phyloP scores from a whole-genome alignment of 2,888 invertebrate genomes.

The Mantis religiosa region DNA sequence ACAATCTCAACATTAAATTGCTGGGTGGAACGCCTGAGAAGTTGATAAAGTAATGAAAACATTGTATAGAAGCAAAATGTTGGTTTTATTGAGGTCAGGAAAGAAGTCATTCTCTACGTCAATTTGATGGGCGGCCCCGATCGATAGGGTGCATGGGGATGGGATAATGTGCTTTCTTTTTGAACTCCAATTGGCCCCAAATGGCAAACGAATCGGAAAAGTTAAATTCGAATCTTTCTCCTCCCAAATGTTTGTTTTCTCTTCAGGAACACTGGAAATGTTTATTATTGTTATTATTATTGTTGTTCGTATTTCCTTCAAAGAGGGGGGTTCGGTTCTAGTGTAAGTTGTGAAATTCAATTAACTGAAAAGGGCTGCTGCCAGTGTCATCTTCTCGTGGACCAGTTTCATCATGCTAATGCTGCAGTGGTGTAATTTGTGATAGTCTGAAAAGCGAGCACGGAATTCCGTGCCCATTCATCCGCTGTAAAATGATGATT shows the following conservation, averaged over 20 bases:
- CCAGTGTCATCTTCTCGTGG: background rate
- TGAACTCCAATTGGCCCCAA: slow-evolving; percentile 5
- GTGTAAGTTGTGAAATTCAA: slow-evolving; percentile 25
- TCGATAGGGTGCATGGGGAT: background rate
- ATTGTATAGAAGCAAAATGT: background rate
- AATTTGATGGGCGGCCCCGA: background rate
- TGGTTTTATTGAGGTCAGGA: background rate
- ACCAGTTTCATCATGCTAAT: slow-evolving; percentile 22
- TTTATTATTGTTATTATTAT: background rate
- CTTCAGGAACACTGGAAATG: slow-evolving; percentile 3
- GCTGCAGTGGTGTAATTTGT: slow-evolving; percentile 18
- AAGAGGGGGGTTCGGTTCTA: background rate
- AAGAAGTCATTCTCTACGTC: background rate
- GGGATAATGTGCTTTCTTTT: background rate
- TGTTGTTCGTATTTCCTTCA: background rate
- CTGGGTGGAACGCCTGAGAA: no score
- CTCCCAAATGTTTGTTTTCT: slow-evolving; percentile 5
- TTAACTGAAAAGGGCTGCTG: slow-evolving; percentile 19
- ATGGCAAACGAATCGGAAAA: slow-evolving; percentile 12
- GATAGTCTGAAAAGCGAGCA: slow-evolving; percentile 17
- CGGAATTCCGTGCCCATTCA: slow-evolving; percentile 19
- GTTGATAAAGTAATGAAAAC: background rate
- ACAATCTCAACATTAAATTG: no score
- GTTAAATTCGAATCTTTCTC: background rate
- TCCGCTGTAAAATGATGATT: slow-evolving; percentile 23